Base-by-base conservation (phyloP, 53 echinoderm and acorn worm species). In the Holothuria scabra region DNA sequence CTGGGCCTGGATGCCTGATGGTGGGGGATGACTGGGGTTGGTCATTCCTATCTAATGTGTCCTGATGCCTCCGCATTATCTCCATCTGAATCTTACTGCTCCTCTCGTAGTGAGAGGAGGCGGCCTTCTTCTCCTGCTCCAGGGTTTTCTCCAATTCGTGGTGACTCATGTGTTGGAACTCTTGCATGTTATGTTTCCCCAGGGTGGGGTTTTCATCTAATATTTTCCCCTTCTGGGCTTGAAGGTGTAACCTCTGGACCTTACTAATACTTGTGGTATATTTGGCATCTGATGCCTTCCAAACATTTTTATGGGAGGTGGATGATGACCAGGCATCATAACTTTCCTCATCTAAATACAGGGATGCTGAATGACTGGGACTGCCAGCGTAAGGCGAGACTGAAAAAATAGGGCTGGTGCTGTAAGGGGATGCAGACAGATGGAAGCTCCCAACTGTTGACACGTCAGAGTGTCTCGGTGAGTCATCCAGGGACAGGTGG, bases 241-340 rank as follows among this genome's bases (percentile, higher is more conserved):
- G 92, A 49, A 96, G 87, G 66, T 96, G 96, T 12, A 91, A 89
- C 14, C 93, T 85, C 72, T 90, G 90, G n/a, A 93, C 91, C 86
- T 96, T 96, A 74, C 93, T 93, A 46, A 82, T 87, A 0, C 91
- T 93, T 87, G 89, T 91, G 6, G 96, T 96, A 66, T 93, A 91
- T 55, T 96, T 96, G 0, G 96, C 90, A 13, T 86, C 70, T 24
- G 67, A 85, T 84, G 89, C 91, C 70, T 95, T 95, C 52, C 41
- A 41, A 48, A 56, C 29, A 29, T 76, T 48, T 18, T 32, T 55
- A 11, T 52, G 56, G 5, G 78, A 31, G 1, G 5, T 24, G 64
- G 60, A 56, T 2, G 60, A 56, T 2, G 55, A 9, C 12, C 37
- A 60, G 28, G 7, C 44, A 52, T 64, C 59, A 66, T 46, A 21